Base-by-base conservation (phyloP, 2,888 invertebrate species). In the Axea sp. region DNA sequence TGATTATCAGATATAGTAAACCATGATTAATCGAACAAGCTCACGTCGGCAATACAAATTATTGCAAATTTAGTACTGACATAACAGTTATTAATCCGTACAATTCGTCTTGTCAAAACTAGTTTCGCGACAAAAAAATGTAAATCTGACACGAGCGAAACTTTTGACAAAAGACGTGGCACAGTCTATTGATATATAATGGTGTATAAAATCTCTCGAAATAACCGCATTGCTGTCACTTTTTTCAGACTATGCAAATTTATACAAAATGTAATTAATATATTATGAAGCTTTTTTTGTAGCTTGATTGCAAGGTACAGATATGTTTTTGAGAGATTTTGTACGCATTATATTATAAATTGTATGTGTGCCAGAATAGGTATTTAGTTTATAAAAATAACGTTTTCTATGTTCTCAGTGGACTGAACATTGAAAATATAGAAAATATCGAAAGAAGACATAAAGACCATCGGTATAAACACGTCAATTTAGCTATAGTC, bases 401-500 rank as follows among this genome's bases (percentile, higher is more conserved):
- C 22, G n/a, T 53, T 67, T 60, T 65, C 51, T 22, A 8, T 67
- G 47, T 45, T 67, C 9, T 53, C 51, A 72, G 59, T 26, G 6
- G 14, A 59, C n/a, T 14, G 33, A 39, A 3, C 14, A 24, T 71
- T 62, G 37, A 59, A 19, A 60, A 26, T 55, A 37, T 17, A 41
- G 60, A 55, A 62, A 62, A 51, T 30, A 43, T 8, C 37, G 5
- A 51, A 49, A 24, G 64, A 57, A 68, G 33, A 43, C 33, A 62
- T 26, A 26, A 49, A 47, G 76, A 83, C 76, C 79, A 83, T 84
- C 83, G 83, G 80, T 83, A 85, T 84, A 83, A 86, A 86, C 82
- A 87, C 83, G 87, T 87, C 87, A 87, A 87, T 87, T 87, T 87
- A 87, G 86, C 84, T 81, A 83, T 86, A 84, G 83, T 83, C 82